Base-by-base conservation (phyloP, 1,140 invertebrate species). In the Papilio xuthus region DNA sequence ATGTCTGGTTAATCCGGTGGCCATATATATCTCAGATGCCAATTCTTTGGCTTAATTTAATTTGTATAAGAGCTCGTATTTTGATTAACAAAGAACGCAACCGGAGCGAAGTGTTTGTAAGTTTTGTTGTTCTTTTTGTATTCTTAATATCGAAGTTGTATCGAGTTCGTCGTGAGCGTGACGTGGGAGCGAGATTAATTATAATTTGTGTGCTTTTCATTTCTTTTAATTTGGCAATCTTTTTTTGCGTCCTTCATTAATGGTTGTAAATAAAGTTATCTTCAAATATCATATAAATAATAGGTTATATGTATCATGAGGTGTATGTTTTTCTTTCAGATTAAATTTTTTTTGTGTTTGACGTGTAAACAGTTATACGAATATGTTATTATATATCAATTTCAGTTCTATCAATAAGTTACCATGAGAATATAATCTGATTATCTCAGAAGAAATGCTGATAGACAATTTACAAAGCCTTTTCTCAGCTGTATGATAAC, bases 11-110 rank as follows among this genome's bases (percentile, higher is more conserved):
- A 88, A 84, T 83, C 79, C 86, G 82, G 85, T 88, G 86, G 87
- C 84, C 78, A 79, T 84, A 72, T 84, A 86, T 83, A 83, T 84
- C 83, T 84, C 80, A 78, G 79, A 82, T 41, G 82, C 79, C 78
- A 83, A 88, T 86, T 83, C 84, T 84, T 82, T 82, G 79, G 74
- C 84, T 86, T 88, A 91, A 91, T 91, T 91, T 90, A 89, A 90
- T 90, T 90, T 88, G 83, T 80, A 79, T 78, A 80, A 74, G 86
- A 84, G 83, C 81, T 85, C 80, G 81, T 86, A 82, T 88, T 89
- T 85, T 88, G 86, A 89, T 89, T 90, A 88, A 90, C 89, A 83
- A 83, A 73, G 81, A 80, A 83, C 74, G 79, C 70, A 84, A 84
- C 84, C 80, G 82, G 74, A 79, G 83, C 82, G 85, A 87, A 85